Base-by-base conservation (phyloP, 2,113 vertebrate species). In the Lanius ludovicianus region DNA sequence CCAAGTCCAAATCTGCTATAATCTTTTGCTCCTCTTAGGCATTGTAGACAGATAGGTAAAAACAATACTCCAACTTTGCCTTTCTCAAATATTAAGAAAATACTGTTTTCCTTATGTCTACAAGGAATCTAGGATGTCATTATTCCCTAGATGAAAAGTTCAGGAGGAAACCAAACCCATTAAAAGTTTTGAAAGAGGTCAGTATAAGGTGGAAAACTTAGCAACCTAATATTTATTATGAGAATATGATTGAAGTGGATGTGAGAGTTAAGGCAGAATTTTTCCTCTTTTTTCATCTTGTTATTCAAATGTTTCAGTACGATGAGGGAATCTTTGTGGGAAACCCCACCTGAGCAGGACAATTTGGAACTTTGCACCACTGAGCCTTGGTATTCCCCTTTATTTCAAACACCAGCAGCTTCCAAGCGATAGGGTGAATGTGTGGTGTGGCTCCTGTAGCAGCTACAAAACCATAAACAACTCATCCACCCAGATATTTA, bases 31-130 rank as follows among this genome's bases (percentile, higher is more conserved):
- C 13, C 22, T 81, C 50, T 74, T 73, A 63, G 33, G 57, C 44
- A 81, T 78, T 71, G 35, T 37, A 42, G 41, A 81, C 15, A 55
- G 30, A 64, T 14, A 73, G 69, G 27, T 75, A 79, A 88, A 84
- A 57, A 83, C 37, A 37, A 14, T 13, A 33, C 7, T 76, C 21
- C 22, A 81, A 62, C 13, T 55, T 79, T 73, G 42, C 30, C 52
- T 75, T 86, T 90, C 87, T 89, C n/a, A 91, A 63, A 52, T 74
- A 6, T 76, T 89, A 94, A 84, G 24, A 81, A 94, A 77, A 64
- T 33, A 82, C 19, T 68, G 10, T 64, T 95, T 92, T 93, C 46
- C 71, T 78, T 91, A 28, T 63, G 71, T 84, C 84, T 90, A 23
- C 53, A 76, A 73, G 46, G 35, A 95, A 33, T 22, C 20, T 56